Percentiles rank a stretch among this genome's conserved stretches.
These are phyloP conservation scores for Drosophila parthenogenetica DNA, from an alignment of 2,888 invertebrate genomes.

Conservation along the genomic window DNA sequence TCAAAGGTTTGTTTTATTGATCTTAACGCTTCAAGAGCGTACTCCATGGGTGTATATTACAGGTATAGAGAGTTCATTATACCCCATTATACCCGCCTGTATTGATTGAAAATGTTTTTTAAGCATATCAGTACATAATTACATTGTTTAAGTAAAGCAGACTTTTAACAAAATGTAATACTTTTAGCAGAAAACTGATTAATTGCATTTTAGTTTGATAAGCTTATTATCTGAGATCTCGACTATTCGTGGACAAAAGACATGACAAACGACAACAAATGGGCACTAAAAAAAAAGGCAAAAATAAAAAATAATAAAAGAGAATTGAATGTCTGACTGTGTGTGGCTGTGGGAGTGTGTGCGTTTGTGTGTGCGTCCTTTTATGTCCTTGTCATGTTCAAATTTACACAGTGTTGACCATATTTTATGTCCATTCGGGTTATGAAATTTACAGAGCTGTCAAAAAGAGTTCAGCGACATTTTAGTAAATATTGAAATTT, in stretches of 20 bases:
- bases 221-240: slow-evolving; percentile 19
- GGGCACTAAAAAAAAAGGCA: neutral
- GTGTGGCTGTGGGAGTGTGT: neutral
- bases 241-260: slow-evolving; percentile 12
- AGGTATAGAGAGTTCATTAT: no score
- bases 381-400: slow-evolving; percentile 64
- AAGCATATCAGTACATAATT: no score
- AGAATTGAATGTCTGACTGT: slow-evolving; percentile 14
- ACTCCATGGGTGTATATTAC: no score
- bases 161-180: neutral
- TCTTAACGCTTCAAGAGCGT: no score
- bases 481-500: slow-evolving; percentile 82
- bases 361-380: slow-evolving; percentile 44
- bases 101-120: no score
- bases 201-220: slow-evolving; percentile 27
- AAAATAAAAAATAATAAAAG: slow-evolving; percentile 1
- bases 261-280: slow-evolving; percentile 59
- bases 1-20: no score
- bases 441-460: slow-evolving; percentile 81
- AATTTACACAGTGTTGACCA: slow-evolving; percentile 79
- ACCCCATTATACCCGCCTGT: no score
- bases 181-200: slow-evolving; percentile 14
- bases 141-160: neutral
- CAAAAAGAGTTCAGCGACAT: slow-evolving; percentile 81
- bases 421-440: slow-evolving; percentile 79